Base-by-base conservation (phyloP, 2,797 vertebrate genomes). In the Geotrypetes seraphini region DNA sequence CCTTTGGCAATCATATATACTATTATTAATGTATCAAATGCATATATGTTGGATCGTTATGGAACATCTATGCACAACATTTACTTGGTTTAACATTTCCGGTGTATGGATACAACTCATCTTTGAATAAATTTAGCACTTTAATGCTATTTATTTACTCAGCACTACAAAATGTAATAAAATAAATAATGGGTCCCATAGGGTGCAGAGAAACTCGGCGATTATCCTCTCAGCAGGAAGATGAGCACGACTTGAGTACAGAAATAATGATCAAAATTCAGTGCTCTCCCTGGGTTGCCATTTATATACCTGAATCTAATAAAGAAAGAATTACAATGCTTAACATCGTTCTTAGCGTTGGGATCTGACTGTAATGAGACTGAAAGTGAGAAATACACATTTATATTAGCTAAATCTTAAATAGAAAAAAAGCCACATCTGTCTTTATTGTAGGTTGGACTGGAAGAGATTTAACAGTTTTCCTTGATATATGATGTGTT, bases 101-200 rank as follows among this genome's bases (percentile, higher is more conserved):
- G 4, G 20, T 33, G 27, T 33, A 50, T 19, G 26, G 63, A 54
- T 14, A 12, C 49, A 34, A 28, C 43, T 56, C 48, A 19, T 60
- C 66, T 35, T 16, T 39, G 53, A 65, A 63, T 69, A 61, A 69
- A 60, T 72, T 64, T 53, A 60, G 60, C 52, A 39, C 45, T 69
- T 66, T 63, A 57, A 61, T 57, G 50, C 44, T 57, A 57, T 73
- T 73, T 81, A 71, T 80, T 78, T 76, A 71, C 69, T 70, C 57
- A 28, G 21, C n/a, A 3, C 47, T 47, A 43, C 56, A 65, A 72
- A 74, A 69, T 34, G 50, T 44, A 67, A 50, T 57, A 28, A 63
- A 67, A 47, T 70, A 67, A 82, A 73, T 72, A 76, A 70, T 55
- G 25, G 50, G 51, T 62, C 64, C 62, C 44, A 34, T 43, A 7